phyloP scores from a whole-genome alignment of 2,113 vertebrate genomes.

The Nesoenas mayeri region DNA sequence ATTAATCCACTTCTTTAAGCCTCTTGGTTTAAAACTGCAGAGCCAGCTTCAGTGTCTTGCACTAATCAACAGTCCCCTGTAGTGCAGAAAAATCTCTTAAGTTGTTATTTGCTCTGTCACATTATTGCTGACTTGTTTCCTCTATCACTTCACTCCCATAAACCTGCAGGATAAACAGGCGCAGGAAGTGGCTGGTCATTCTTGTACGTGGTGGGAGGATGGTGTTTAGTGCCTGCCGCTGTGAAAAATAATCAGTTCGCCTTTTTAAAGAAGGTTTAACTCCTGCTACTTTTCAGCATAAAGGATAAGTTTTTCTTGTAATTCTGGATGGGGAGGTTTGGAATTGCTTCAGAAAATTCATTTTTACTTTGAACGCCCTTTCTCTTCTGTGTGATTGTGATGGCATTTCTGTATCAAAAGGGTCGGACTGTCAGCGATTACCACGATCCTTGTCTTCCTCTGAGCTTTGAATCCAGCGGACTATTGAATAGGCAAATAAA shows the following conservation, averaged over 20 bases:
- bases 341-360: not conserved
- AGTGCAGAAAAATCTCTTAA: not conserved
- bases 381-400: not conserved
- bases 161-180: constrained; percentile 18
- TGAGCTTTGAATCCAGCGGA: not conserved
- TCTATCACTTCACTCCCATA: not conserved
- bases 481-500: constrained; percentile 60
- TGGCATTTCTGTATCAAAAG: constrained; percentile 4
- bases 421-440: not conserved
- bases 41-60: not conserved
- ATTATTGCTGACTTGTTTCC: constrained; percentile 18
- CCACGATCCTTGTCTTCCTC: not conserved
- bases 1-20: not conserved
- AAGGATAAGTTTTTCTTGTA: not conserved
- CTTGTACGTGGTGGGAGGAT: not conserved
- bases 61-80: rapidly evolving
- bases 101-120: not conserved
- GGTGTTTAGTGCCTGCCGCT: not conserved
- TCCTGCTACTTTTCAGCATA: not conserved
- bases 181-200: not conserved
- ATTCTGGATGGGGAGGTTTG: not conserved
- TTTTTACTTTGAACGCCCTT: constrained; percentile 9
- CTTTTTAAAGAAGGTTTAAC: not conserved
- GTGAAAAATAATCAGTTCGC: not conserved
- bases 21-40: not conserved